Evolutionary conservation across 2,888 invertebrate genomes (phyloP).

Genomic region (Lasioglossum malachurum): DNA sequence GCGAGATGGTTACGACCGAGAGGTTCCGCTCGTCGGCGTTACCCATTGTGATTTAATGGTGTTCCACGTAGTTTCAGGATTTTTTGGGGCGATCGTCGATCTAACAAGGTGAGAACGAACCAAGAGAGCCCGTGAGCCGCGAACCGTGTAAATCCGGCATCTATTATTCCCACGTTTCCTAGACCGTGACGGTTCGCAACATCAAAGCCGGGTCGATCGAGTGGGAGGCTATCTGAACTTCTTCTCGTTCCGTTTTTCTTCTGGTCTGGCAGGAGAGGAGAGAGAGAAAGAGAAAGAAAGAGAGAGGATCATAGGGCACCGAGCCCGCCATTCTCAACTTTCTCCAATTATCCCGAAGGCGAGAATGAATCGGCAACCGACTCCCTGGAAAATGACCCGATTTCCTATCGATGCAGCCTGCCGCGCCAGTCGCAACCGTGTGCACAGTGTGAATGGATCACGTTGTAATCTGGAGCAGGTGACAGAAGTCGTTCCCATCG

Average conservation of each 20-base stretch:
- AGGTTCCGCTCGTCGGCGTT: slow-evolving; percentile 49
- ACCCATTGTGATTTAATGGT: slow-evolving; percentile 56
- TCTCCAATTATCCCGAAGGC: slow-evolving; percentile 50
- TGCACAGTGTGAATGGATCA: not conserved
- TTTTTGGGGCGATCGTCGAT: slow-evolving; percentile 34
- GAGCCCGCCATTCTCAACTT: slow-evolving; percentile 36
- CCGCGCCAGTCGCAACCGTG: not conserved
- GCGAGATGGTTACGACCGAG: slow-evolving; percentile 38
- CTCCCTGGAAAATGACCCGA: slow-evolving; percentile 28
- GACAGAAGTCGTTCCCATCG: not conserved
- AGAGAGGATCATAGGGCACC: slow-evolving; percentile 44
- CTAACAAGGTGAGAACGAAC: slow-evolving; percentile 63
- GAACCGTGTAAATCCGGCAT: slow-evolving; percentile 64
- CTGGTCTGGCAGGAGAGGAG: not conserved
- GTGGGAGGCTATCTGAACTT: slow-evolving; percentile 24
- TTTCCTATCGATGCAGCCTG: not conserved
- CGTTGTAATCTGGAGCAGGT: not conserved
- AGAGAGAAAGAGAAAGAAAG: not conserved
- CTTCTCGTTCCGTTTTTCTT: slow-evolving; percentile 1
- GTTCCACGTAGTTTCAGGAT: slow-evolving; percentile 29
- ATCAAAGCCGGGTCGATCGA: slow-evolving; percentile 40
- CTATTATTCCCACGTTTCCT: slow-evolving; percentile 66
- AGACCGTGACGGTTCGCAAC: slow-evolving; percentile 61
- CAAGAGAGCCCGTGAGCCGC: slow-evolving; percentile 47
- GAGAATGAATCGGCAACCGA: slow-evolving; percentile 8